Evolutionary conservation across 2,113 vertebrate genomes (phyloP).

Genomic region (Egretta garzetta): DNA sequence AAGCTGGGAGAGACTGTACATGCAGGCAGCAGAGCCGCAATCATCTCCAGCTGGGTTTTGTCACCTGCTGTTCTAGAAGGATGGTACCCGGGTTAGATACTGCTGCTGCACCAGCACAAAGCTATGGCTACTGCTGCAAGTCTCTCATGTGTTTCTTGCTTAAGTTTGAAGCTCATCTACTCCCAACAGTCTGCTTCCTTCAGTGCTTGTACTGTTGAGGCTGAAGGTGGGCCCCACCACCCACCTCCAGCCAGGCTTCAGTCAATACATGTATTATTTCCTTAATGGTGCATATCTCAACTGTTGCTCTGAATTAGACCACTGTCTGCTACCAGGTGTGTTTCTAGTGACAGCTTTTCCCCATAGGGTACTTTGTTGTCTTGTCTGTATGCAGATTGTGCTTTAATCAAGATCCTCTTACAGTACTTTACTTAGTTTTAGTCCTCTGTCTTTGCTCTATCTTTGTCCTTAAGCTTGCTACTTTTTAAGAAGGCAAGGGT

Average conservation of each 20-base stretch:
- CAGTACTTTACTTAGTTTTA: background rate
- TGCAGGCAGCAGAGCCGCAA: background rate
- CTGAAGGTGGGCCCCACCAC: background rate
- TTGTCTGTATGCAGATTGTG: background rate
- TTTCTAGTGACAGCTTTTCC: background rate
- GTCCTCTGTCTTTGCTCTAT: background rate
- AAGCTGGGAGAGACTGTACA: background rate
- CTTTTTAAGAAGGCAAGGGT: background rate
- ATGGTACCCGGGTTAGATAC: background rate
- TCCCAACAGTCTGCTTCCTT: background rate
- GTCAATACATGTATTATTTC: background rate
- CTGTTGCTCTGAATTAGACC: background rate
- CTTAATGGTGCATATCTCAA: background rate
- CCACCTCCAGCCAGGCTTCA: background rate
- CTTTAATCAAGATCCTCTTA: slow-evolving; percentile 14
- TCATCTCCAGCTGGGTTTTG: background rate
- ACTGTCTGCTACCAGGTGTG: background rate
- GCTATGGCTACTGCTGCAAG: background rate
- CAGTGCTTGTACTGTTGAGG: background rate
- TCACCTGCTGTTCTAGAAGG: background rate
- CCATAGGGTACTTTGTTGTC: background rate
- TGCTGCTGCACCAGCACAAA: background rate
- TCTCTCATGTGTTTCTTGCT: background rate
- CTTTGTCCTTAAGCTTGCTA: slow-evolving; percentile 12
- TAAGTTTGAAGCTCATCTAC: background rate